Evolutionary conservation across 2,113 vertebrate species (phyloP).

Genomic region (Phylloscopus whistleri): DNA sequence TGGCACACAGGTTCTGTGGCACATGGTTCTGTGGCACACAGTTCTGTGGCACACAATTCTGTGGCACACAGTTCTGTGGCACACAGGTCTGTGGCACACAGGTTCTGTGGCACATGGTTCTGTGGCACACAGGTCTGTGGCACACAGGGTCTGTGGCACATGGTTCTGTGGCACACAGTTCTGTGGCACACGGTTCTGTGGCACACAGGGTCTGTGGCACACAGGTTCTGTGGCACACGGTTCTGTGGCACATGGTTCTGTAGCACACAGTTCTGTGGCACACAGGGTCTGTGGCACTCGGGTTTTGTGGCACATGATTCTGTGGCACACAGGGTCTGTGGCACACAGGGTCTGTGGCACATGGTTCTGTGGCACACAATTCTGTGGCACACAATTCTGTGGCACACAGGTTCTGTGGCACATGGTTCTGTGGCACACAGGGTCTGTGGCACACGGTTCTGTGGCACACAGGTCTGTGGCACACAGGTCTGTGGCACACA

Average conservation of each 20-base stretch:
- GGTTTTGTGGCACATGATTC: too few relatives aligned
- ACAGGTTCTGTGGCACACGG: neutral
- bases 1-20: too few relatives aligned
- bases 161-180: accelerated
- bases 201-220: neutral
- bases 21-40: neutral
- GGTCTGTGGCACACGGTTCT: too few relatives aligned
- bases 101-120: too few relatives aligned
- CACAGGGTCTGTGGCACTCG: too few relatives aligned
- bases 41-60: neutral
- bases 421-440: too few relatives aligned
- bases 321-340: neutral
- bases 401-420: too few relatives aligned
- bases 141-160: neutral
- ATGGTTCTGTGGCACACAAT: accelerated
- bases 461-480: neutral
- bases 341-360: neutral
- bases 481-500: neutral
- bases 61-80: too few relatives aligned
- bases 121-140: neutral
- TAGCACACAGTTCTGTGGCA: neutral
- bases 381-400: too few relatives aligned
- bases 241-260: neutral
- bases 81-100: neutral
- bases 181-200: neutral